Base-by-base conservation (phyloP, 2,113 vertebrate genomes). In the Illadopsis cleaveri region DNA sequence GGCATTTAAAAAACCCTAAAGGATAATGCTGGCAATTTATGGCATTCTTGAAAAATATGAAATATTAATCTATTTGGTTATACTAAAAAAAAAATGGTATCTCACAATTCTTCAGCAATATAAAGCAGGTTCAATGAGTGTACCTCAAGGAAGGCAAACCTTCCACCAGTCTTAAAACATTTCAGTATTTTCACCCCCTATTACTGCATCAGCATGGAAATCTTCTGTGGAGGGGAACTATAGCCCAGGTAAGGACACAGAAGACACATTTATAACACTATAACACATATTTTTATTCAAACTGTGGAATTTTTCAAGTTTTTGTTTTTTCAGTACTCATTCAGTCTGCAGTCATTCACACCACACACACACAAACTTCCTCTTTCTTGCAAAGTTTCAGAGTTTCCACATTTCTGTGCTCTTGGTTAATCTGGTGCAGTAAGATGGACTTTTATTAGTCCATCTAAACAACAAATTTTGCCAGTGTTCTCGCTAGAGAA, bases 301-400 rank as follows among this genome's bases (percentile, higher is more conserved):
- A 31, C 4, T 33, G 8, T 23, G 27, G 12, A 13, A 31, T 50
- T 60, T 71, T 62, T 38, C 42, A 37, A 35, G 23, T 47, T 57
- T 25, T 30, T 31, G 5, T 15, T 54, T 53, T 44, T 51, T 58
- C 50, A 68, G 21, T 9, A 33, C 12, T 58, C 44, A 42, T n/a
- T 79, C 40, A 60, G 10, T 27, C 45, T 47, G 38, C 38, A 79
- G n/a, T 17, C 35, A 2, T 0, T 0, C 11, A 5, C 14, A 33
- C 7, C 8, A 5, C 48, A 58, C 28, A 69, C 5, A 53, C 23
- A 53, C 2, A 78, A 12, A 50, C 54, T 42, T 75, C 27, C 12
- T 70, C 71, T 60, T 40, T 37, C 35, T 76, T 68, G 20, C 17
- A 62, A 38, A n/a, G 45, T 51, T 68, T 35, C 30, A 50, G 48